Evolutionary conservation across 2,888 invertebrate species (phyloP).

Genomic region (Adelognathus sp.): DNA sequence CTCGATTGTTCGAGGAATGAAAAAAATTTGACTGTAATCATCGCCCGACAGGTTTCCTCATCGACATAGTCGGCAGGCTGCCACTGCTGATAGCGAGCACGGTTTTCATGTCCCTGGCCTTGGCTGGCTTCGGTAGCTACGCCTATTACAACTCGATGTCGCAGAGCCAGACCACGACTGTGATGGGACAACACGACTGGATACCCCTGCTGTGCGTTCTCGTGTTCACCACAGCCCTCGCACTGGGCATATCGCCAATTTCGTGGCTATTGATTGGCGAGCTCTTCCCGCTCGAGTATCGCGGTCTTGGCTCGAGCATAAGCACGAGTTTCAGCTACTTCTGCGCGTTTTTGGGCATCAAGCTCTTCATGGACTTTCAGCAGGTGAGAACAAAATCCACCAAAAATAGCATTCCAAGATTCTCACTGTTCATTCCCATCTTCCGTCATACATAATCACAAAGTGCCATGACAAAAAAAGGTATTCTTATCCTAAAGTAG

Average conservation of each 20-base stretch:
- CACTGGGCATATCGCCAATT: slow-evolving; percentile 94
- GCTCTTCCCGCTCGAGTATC: slow-evolving; percentile 90
- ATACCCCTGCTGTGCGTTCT: slow-evolving; percentile 92
- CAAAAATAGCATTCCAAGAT: not conserved
- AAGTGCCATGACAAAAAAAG: too few relatives aligned
- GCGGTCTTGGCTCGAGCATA: slow-evolving; percentile 93
- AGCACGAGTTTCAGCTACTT: slow-evolving; percentile 93
- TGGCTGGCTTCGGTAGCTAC: slow-evolving; percentile 92
- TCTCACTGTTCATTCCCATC: not conserved
- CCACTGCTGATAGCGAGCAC: slow-evolving; percentile 93
- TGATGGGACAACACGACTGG: slow-evolving; percentile 88
- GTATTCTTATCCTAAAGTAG: too few relatives aligned
- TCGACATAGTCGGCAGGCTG: slow-evolving; percentile 92
- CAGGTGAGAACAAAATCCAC: slow-evolving; percentile 70
- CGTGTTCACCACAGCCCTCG: slow-evolving; percentile 92
- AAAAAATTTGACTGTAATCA: slow-evolving; percentile 28
- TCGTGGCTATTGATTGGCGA: slow-evolving; percentile 93
- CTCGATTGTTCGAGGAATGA: not conserved
- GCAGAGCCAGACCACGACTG: slow-evolving; percentile 67
- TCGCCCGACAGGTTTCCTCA: slow-evolving; percentile 84
- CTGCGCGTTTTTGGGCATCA: slow-evolving; percentile 93
- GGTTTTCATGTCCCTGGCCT: slow-evolving; percentile 92
- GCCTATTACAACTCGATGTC: slow-evolving; percentile 87
- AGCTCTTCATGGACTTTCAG: slow-evolving; percentile 93
- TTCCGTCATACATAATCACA: too few relatives aligned